A percentile compares a stretch with the other conserved stretches of the same genome.
Conservation (phyloP, 2,888 invertebrate genomes). For the Halictus quadricinctus region DNA sequence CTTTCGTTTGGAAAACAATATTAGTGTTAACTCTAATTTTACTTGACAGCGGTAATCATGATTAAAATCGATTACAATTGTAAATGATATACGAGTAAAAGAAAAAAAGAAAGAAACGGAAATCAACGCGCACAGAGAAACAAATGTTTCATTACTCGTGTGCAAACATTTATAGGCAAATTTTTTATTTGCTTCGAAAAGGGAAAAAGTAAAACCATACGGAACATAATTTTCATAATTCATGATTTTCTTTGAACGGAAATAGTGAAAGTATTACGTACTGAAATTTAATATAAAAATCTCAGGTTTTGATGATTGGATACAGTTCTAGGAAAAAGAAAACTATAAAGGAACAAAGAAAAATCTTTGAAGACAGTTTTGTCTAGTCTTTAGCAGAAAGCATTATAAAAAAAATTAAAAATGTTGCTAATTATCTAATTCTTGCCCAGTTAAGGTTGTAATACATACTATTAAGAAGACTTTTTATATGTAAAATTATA, state of each 20-base stretch:
- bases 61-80: conserved; percentile 21
- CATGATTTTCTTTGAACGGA: conserved; percentile 23
- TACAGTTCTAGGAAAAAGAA: conserved; percentile 36
- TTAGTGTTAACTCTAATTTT: conserved; percentile 42
- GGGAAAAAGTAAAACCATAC: conserved; percentile 2
- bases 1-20: conserved; percentile 40
- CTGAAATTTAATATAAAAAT: conserved; percentile 54
- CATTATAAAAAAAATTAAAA: conserved; percentile 49
- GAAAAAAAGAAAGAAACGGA: neutral
- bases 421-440: conserved; percentile 60
- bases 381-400: conserved; percentile 55
- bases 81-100: conserved; percentile 23
- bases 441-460: conserved; percentile 67
- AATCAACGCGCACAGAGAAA: conserved; percentile 44
- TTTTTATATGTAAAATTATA: conserved; percentile 71
- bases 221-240: conserved; percentile 20
- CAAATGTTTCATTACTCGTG: conserved; percentile 28
- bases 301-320: conserved; percentile 58
- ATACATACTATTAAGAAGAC: conserved; percentile 67
- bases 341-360: conserved; percentile 36
- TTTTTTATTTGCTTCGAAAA: conserved; percentile 5
- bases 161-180: neutral
- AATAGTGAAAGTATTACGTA: conserved; percentile 41
- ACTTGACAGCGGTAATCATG: conserved; percentile 29
- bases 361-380: conserved; percentile 53